Conservation (phyloP, 2,113 vertebrate species). For the Muntiacus muntjak region DNA sequence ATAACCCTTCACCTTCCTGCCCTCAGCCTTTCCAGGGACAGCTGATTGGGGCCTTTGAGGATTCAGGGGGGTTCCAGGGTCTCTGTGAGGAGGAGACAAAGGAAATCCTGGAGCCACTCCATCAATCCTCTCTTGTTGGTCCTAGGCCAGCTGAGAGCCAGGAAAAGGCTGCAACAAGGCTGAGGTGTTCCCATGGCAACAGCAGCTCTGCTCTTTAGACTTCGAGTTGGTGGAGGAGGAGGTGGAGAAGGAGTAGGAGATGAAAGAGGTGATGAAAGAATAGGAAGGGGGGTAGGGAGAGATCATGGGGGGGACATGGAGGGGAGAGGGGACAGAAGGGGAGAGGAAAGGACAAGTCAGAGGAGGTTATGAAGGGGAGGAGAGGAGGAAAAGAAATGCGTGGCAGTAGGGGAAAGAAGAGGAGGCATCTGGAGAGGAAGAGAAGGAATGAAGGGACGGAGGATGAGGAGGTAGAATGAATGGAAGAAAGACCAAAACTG, state of each 20-base stretch:
- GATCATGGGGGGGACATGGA: not conserved
- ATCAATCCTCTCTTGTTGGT: slow-evolving; percentile 52
- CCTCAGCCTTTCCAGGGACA: not conserved
- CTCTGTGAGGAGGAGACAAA: not conserved
- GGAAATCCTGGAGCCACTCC: not conserved
- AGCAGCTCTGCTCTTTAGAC: slow-evolving; percentile 38
- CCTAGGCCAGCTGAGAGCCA: slow-evolving; percentile 62
- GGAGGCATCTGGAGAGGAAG: not conserved
- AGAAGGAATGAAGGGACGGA: not conserved
- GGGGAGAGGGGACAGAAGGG: not conserved
- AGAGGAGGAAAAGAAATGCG: not conserved
- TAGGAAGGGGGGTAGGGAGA: not conserved
- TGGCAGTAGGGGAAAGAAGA: not conserved
- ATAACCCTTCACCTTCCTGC: not conserved
- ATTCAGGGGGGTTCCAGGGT: not conserved
- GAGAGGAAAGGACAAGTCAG: not conserved
- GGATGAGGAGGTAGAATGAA: not conserved
- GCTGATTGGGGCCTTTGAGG: not conserved
- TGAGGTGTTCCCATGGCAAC: slow-evolving; percentile 72
- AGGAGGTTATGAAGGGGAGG: not conserved
- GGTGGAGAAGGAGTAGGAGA: not conserved
- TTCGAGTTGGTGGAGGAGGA: not conserved
- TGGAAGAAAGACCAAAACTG: not conserved
- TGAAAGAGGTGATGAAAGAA: not conserved
- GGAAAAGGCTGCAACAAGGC: slow-evolving; percentile 57